Base-by-base conservation (phyloP, 1,140 invertebrate species). In the Zeugodacus cucurbitae region DNA sequence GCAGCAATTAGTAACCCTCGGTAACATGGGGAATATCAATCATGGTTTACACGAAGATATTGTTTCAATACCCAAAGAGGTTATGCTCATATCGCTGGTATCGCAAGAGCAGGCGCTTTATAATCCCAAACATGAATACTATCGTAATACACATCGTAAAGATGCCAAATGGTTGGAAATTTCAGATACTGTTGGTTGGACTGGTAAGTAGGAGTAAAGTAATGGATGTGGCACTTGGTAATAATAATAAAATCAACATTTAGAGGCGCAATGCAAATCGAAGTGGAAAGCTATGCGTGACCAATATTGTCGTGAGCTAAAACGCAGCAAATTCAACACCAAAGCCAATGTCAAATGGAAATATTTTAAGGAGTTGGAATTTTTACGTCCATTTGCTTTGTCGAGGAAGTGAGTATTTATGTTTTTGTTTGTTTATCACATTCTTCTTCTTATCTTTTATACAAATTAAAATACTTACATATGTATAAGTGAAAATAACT, bases 261-360 rank as follows among this genome's bases (percentile, higher is more conserved):
- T 34, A 93, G 92, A 90, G 41, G 59, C 59, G 4, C 91, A 93
- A 89, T 93, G 92, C 88, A 93, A 93, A 89, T 90, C 91, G 5
- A 93, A 93, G 34, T 93, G 92, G 92, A 93, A 93, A 67, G 92
- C 92, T 1, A 90, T 93, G 90, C 87, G 92, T 48, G 92, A 93
- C 67, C 92, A 93, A 89, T 93, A 93, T 88, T 93, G 92, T 29
- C 90, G 92, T 1, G 92, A 93, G 64, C 87, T 93, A 1, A 93
- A 93, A 58, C 91, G 92, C 44, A 90, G 90, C 89, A 93, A 93
- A 89, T 62, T 89, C 20, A 92, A 91, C 89, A 54, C 85, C 58
- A 93, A 93, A 87, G 89, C 89, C 44, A 90, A 88, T 54, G 91
- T 93, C 8, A 93, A 92, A 59, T 93, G 92, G 92, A 93, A 92